Evolutionary conservation across 1,140 invertebrate genomes (phyloP), one percentile per base, ranked within the genome.

Genomic region (Listronotus bonariensis): DNA sequence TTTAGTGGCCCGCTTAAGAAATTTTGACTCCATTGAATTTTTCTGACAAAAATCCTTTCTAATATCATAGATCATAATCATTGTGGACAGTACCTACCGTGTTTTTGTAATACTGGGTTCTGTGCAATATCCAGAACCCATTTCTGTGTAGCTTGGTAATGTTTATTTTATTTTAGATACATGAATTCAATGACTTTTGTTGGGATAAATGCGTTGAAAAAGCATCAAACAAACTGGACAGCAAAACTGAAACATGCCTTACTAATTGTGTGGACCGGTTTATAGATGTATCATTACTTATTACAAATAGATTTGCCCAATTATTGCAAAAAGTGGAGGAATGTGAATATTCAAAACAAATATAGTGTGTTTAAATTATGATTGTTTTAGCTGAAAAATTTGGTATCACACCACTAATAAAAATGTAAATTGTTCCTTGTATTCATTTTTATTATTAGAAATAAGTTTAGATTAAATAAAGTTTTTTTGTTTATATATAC

Each of bases 141-240:
- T 5, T 26, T 26, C 5, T 26, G 20, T 1, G 2, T 3, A 26
- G 20, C 5, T 26, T 26, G 5, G 20, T 53, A 55, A 64, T 17
- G 0, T 15, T 26, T 61, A 66, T 71, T 68, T 73, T 75, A 70
- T 84, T 82, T 48, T 79, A 95, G 92, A 90, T 95, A 70, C 91
- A 95, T 72, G 89, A 92, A 77, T 90, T 97, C 77, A 96, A 92
- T 70, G 93, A 96, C 73, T 87, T 92, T 57, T 98, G 96, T 78
- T 98, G 95, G 95, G 95, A 97, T 11, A 93, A 92, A 78, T 97
- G 96, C 77, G 85, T 97, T 4, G 93, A 94, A 26, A 94, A 94
- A 76, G 92, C 93, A 18, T 85, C 87, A 66, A 86, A 83, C 34
- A 96, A 95, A 80, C 78, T 98, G 65, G 95, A 97, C 74, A 86